Evolutionary conservation across 2,888 invertebrate species (phyloP), one percentile per base, ranked within the genome.

Genomic region (Pachycephus smyrnensis): DNA sequence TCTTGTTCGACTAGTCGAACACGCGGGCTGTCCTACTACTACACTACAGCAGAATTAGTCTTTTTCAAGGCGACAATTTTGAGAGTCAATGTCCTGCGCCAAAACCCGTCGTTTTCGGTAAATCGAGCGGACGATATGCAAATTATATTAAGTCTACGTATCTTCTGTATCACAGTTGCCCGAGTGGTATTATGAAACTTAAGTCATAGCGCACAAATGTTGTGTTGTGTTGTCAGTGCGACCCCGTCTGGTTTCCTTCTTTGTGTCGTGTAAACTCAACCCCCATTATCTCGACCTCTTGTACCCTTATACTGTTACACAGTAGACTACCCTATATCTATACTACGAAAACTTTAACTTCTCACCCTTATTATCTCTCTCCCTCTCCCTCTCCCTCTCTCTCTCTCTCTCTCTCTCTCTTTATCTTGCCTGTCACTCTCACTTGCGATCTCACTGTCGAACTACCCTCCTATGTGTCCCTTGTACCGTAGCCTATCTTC

Each of bases 131-230:
- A 82, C 82, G 86, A 87, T 89, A 89, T 89, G 88, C 87, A 89
- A 89, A 89, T 89, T 87, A 86, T 87, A 87, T 86, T 86, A 86
- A 75, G 68, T 79, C 82, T 82, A 78, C 81, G 84, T 87, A 86
- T 86, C 86, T 86, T 82, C 82, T 81, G 87, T 87, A 88, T 88
- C 86, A 85, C 87, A 83, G 83, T 82, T 82, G 79, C 80, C 80
- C 81, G 83, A 85, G 84, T 83, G 88, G 89, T 87, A 89, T 89
- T 88, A 89, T 86, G 89, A 90, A 90, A 90, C 89, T 90, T 89
- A 87, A 89, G 88, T 89, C 87, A 86, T 89, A 86, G 86, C 86
- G 85, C 87, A 87, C 88, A 87, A 89, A 88, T 89, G 89, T 89
- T 88, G 88, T 89, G 89, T 89, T 88, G 88, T 87, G 84, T 87